A percentile compares a stretch with the other conserved stretches of the same genome.
phyloP scores from a whole-genome alignment of 2,797 vertebrate genomes.

The Cacajao melanocephalus region DNA sequence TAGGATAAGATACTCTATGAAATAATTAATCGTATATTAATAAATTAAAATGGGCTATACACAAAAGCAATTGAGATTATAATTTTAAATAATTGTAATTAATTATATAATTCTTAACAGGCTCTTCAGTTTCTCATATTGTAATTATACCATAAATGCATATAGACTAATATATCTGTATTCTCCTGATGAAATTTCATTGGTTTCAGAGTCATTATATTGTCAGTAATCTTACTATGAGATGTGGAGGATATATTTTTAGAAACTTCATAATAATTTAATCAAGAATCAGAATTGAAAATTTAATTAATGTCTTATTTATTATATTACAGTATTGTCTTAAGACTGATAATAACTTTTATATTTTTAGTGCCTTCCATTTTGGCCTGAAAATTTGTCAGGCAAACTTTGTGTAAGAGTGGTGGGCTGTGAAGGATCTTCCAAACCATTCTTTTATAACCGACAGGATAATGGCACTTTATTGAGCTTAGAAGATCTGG shows the following conservation, averaged over 20 bases:
- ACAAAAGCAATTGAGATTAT: neutral
- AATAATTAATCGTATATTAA: neutral
- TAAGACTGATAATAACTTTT: conserved; percentile 37
- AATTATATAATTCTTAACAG: neutral
- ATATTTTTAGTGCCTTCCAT: conserved; percentile 91
- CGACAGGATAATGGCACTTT: conserved; percentile 94
- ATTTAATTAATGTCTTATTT: neutral
- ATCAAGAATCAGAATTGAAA: conserved; percentile 18
- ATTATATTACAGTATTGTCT: neutral
- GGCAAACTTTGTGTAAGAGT: conserved; percentile 92
- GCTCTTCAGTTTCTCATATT: neutral
- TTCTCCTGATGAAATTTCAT: conserved; percentile 10
- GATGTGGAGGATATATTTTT: neutral
- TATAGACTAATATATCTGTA: neutral
- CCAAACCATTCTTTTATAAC: conserved; percentile 92
- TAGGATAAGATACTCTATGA: neutral
- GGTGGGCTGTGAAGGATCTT: conserved; percentile 89
- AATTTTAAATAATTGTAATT: neutral
- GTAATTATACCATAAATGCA: neutral
- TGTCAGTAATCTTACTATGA: conserved; percentile 2
- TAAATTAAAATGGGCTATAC: neutral
- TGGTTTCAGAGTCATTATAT: neutral
- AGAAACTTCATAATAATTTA: neutral
- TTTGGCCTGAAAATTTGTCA: conserved; percentile 93
- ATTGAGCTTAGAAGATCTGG: conserved; percentile 90